Evolutionary conservation across 2,888 invertebrate species (phyloP).

Genomic region (Melieria omissa): DNA sequence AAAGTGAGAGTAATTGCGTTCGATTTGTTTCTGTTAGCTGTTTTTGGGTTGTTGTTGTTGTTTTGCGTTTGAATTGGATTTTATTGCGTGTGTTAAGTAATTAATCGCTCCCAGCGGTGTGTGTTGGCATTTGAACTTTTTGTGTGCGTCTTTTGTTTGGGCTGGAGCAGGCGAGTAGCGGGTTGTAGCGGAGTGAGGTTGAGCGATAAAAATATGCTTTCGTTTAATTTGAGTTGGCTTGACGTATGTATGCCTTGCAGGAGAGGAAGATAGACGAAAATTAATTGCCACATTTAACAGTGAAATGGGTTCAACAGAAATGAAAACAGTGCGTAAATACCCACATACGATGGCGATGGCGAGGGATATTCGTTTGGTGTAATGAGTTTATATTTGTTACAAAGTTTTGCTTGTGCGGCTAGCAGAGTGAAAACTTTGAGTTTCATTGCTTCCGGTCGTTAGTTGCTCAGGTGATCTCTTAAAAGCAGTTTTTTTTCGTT

Average conservation of each 20-base stretch:
- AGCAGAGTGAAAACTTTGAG: not conserved
- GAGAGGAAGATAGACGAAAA: not conserved
- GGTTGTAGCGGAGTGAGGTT: not conserved
- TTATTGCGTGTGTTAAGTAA: constrained; percentile 53
- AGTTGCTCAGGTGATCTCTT: not conserved
- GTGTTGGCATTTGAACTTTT: not conserved
- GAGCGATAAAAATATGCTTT: constrained; percentile 16
- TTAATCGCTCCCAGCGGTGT: constrained; percentile 60
- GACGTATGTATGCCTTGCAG: not conserved
- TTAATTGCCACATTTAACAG: constrained; percentile 8
- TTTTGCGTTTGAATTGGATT: constrained; percentile 34
- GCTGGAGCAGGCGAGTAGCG: too few species aligned
- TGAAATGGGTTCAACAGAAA: not conserved
- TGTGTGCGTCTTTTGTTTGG: too few species aligned
- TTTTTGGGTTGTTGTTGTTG: not conserved
- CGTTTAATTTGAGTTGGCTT: constrained; percentile 6
- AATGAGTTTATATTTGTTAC: too few species aligned
- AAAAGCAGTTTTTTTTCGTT: not conserved
- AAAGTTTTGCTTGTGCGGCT: constrained; percentile 1
- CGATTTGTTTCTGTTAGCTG: constrained; percentile 42
- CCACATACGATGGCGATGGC: too few species aligned
- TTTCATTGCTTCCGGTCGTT: constrained; percentile 24
- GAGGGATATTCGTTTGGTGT: too few species aligned
- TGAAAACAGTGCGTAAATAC: too few species aligned
- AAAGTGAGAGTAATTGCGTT: constrained; percentile 40